Evolutionary conservation across 2,888 invertebrate genomes (phyloP).

Genomic region (Cryptops parisi): DNA sequence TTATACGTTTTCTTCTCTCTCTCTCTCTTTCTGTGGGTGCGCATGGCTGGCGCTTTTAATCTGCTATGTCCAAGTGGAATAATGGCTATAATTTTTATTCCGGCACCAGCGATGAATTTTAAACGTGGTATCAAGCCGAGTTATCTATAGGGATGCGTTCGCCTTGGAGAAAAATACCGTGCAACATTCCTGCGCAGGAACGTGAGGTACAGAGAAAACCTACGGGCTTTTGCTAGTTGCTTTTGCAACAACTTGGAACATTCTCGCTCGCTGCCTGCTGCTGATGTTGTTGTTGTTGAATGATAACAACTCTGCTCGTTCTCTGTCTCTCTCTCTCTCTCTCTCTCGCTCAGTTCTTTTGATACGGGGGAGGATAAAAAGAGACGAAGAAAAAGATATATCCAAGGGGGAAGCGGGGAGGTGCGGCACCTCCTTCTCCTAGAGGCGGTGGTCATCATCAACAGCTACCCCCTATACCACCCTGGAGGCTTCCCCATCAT

Average conservation of each 20-base stretch:
- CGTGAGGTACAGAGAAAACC: not conserved
- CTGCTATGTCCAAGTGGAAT: not conserved
- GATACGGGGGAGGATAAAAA: too few relatives aligned
- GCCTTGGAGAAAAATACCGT: not conserved
- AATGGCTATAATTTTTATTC: not conserved
- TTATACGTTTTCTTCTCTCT: not conserved
- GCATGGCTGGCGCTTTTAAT: not conserved
- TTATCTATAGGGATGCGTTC: not conserved
- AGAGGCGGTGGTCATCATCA: too few relatives aligned
- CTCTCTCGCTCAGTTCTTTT: too few relatives aligned
- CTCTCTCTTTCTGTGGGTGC: not conserved
- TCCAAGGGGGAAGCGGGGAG: too few relatives aligned
- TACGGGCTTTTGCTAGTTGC: not conserved
- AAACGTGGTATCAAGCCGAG: not conserved
- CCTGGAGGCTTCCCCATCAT: not conserved
- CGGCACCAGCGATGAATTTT: not conserved
- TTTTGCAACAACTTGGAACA: not conserved
- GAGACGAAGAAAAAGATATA: too few relatives aligned
- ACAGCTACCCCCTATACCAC: too few relatives aligned
- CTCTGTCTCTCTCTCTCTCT: not conserved
- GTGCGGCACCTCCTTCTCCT: too few relatives aligned
- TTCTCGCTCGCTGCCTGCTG: too few relatives aligned
- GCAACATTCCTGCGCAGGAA: not conserved
- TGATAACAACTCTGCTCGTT: not conserved
- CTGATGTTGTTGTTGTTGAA: too few relatives aligned